Evolutionary conservation across 2,888 invertebrate genomes (phyloP).

Genomic region (Clusia tigrina): DNA sequence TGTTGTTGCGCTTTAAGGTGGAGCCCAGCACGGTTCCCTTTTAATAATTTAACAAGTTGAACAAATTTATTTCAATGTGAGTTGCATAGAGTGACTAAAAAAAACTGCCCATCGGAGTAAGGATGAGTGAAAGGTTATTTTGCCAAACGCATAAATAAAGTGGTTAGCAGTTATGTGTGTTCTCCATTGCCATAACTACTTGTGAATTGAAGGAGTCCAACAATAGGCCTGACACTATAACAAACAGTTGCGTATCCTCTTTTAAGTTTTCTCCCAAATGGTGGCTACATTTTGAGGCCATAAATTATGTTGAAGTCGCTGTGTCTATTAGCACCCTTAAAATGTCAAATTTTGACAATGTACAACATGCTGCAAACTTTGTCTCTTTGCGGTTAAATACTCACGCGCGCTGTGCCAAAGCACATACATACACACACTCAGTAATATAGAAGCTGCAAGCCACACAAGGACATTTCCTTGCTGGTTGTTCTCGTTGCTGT

Average conservation of each 20-base stretch:
- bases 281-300: constrained; percentile 37
- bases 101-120: no score
- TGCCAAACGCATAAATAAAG: no score
- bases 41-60: no score
- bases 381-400: constrained; percentile 10
- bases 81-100: no score
- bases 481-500: neutral
- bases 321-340: constrained; percentile 62
- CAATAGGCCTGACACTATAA: neutral
- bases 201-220: neutral
- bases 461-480: neutral
- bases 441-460: neutral
- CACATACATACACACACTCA: neutral
- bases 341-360: constrained; percentile 54
- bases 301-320: constrained; percentile 54
- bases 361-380: constrained; percentile 22
- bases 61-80: no score
- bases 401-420: constrained; percentile 3
- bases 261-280: constrained; percentile 9
- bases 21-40: no score
- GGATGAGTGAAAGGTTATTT: no score
- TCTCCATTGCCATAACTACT: neutral
- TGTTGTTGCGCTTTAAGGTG: no score
- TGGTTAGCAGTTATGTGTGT: neutral
- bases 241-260: neutral